Evolutionary conservation across 2,888 invertebrate species (phyloP).

Genomic region (Dicranocentrus wangi): DNA sequence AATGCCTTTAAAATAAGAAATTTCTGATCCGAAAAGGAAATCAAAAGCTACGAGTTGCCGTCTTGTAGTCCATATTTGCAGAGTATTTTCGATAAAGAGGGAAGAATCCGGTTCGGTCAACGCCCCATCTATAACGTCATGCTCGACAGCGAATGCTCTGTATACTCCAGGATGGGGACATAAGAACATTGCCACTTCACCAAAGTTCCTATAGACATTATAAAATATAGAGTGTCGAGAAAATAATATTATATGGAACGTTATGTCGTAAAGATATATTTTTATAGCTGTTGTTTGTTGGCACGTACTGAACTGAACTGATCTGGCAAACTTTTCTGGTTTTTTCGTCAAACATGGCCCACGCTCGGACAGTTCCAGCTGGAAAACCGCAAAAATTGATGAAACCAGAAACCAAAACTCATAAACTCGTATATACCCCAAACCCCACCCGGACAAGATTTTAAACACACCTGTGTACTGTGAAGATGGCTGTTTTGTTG

Average conservation of each 20-base stretch:
- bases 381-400: neutral
- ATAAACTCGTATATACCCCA: too few species aligned
- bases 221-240: neutral
- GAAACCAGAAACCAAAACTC: too few species aligned
- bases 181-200: conserved; percentile 32
- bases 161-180: conserved; percentile 35
- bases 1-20: neutral
- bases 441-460: too few species aligned
- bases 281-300: too few species aligned
- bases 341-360: conserved; percentile 46
- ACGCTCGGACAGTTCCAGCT: conserved; percentile 6
- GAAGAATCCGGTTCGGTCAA: neutral
- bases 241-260: neutral
- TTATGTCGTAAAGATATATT: neutral
- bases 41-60: neutral
- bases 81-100: neutral
- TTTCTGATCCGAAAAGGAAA: neutral
- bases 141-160: conserved; percentile 33
- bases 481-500: neutral
- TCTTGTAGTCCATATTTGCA: neutral
- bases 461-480: too few species aligned
- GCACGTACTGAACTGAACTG: too few species aligned
- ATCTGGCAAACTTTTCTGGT: neutral
- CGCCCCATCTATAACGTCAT: neutral
- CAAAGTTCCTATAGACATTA: conserved; percentile 34